Base-by-base conservation (phyloP, 2,797 vertebrate genomes). In the Yasuhikotakia modesta region DNA sequence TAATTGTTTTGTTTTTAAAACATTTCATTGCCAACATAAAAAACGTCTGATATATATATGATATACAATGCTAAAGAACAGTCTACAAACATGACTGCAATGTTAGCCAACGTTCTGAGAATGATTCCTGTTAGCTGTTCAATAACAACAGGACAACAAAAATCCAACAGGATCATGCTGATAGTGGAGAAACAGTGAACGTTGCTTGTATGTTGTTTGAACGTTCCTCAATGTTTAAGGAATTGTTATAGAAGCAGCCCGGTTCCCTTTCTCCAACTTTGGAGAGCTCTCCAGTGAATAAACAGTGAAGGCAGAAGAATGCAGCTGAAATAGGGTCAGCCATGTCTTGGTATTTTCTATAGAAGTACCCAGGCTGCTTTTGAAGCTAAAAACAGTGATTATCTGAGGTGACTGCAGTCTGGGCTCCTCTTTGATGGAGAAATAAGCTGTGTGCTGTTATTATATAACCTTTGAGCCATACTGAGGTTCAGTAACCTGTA, bases 301-400 rank as follows among this genome's bases (percentile, higher is more conserved):
- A 70, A 58, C 30, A 43, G 30, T 5, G 1, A 35, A 16, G 32
- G 30, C 45, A 71, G 45, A 71, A 66, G 30, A 66, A 57, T 52
- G 12, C 12, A 21, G 58, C 75, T 73, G 22, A 21, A 76, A 72
- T 58, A 73, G 52, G 67, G 70, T 64, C 57, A 74, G 61, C 45
- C 68, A 52, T 58, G 58, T 78, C 64, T 46, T 21, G 35, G 16
- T 65, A 65, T 78, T 78, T 70, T 77, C 73, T 73, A 21, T 60
- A 43, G 43, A 45, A 69, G 69, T 24, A 60, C 46, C 52, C 35
- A 8, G 64, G 45, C 61, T 77, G 69, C 65, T 72, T 81, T 53
- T 69, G 57, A 72, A 55, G 48, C 30, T 48, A 22, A 79, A 52
- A 82, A 79, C 66, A 61, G 21, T 73, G 66, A 82, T 75, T 50